These are phyloP conservation scores for Chrysoperla carnea DNA, from an alignment of 1,140 invertebrate genomes.

Conservation along the genomic window DNA sequence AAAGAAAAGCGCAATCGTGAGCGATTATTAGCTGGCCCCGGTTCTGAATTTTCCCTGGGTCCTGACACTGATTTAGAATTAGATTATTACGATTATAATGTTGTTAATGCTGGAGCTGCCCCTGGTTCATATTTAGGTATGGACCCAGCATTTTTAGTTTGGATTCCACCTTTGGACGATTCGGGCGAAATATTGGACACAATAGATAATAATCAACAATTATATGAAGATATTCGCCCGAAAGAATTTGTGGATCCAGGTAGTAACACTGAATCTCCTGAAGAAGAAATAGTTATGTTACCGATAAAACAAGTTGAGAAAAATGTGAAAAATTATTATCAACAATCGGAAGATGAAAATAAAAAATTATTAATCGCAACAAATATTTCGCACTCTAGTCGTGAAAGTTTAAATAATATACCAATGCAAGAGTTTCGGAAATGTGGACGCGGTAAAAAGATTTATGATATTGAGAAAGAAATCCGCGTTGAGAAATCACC, in stretches of 20 bases:
- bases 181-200: constrained; percentile 17
- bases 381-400: constrained; percentile 2
- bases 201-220: constrained; percentile 8
- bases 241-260: constrained; percentile 16
- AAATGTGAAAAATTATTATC: constrained; percentile 10
- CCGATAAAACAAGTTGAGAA: constrained; percentile 10
- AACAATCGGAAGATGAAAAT: constrained; percentile 7
- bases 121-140: constrained; percentile 64
- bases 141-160: constrained; percentile 72
- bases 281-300: constrained; percentile 13
- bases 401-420: constrained; percentile 8
- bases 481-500: constrained; percentile 26
- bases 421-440: constrained; percentile 17
- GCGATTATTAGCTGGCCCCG: constrained; percentile 40
- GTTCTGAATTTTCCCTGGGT: constrained; percentile 62
- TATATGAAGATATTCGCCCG: constrained; percentile 12
- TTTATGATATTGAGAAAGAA: constrained; percentile 21
- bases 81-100: constrained; percentile 80
- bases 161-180: constrained; percentile 63
- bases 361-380: constrained; percentile 5
- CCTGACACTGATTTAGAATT: constrained; percentile 59
- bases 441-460: too few species aligned
- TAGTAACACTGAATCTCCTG: constrained; percentile 19
- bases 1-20: constrained; percentile 60
- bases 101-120: constrained; percentile 57